Evolutionary conservation across 2,797 vertebrate species (phyloP).

Genomic region (Tympanoctomys barrerae): DNA sequence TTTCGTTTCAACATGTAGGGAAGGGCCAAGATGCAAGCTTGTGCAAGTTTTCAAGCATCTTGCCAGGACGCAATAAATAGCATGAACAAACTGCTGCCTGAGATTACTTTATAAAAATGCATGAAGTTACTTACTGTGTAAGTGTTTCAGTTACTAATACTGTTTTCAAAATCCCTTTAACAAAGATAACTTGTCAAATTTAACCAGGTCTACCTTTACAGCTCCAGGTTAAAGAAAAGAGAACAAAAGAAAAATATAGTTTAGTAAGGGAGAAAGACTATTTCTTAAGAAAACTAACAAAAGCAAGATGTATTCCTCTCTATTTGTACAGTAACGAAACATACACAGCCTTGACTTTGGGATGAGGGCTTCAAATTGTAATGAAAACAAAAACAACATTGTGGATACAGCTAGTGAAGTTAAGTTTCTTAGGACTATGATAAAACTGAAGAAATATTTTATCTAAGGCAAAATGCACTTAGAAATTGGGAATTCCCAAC

Average conservation of each 20-base stretch:
- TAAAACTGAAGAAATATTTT: constrained; percentile 24
- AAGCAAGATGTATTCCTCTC: neutral
- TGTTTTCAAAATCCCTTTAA: constrained; percentile 35
- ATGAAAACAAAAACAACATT: constrained; percentile 29
- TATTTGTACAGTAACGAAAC: constrained; percentile 11
- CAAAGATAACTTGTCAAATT: constrained; percentile 30
- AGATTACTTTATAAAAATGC: constrained; percentile 50
- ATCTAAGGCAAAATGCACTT: constrained; percentile 9
- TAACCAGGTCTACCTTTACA: neutral
- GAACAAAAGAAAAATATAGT: neutral
- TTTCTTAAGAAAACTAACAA: constrained; percentile 35
- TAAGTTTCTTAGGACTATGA: constrained; percentile 14
- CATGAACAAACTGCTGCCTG: constrained; percentile 30
- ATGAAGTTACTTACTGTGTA: neutral
- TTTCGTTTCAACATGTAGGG: constrained; percentile 43
- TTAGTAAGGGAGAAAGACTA: neutral
- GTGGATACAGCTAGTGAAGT: constrained; percentile 6
- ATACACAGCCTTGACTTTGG: constrained; percentile 1
- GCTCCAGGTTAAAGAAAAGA: neutral
- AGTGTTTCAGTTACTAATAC: constrained; percentile 13
- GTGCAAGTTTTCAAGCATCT: constrained; percentile 58
- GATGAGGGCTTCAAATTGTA: constrained; percentile 27
- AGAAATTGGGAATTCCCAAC: neutral
- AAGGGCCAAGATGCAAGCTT: constrained; percentile 68
- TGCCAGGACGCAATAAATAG: constrained; percentile 71